These are phyloP conservation scores for Apocrypta bakeri DNA, from an alignment of 1,140 invertebrate genomes.

Conservation along the genomic window DNA sequence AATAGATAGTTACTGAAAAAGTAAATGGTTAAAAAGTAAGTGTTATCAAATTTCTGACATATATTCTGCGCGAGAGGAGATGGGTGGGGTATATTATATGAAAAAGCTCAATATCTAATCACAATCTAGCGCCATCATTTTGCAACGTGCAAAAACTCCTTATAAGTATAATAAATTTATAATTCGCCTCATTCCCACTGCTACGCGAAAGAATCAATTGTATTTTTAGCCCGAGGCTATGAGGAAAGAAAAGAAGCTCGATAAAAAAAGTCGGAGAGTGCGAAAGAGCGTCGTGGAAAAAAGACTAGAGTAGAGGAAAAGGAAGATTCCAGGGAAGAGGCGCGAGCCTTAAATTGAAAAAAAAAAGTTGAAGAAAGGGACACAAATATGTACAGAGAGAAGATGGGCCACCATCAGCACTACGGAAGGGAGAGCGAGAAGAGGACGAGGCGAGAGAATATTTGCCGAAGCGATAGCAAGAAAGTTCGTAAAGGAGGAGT, in stretches of 20 bases:
- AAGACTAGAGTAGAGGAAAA: neutral
- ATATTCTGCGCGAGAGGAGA: no score
- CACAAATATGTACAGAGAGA: slow-evolving; percentile 38
- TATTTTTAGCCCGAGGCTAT: slow-evolving; percentile 26
- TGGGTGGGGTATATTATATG: no score
- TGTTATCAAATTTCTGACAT: no score
- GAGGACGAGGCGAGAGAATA: slow-evolving; percentile 8
- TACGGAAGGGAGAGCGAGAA: neutral
- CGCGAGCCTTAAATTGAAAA: slow-evolving; percentile 37
- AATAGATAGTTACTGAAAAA: no score
- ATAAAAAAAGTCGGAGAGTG: neutral
- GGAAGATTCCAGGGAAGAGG: neutral
- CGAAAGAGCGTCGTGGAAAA: neutral
- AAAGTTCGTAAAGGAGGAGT: slow-evolving; percentile 23
- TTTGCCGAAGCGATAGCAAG: slow-evolving; percentile 44
- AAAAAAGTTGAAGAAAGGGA: slow-evolving; percentile 17
- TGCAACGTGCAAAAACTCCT: slow-evolving; percentile 33
- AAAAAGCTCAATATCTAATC: no score
- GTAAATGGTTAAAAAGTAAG: no score
- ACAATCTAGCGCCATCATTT: slow-evolving; percentile 1
- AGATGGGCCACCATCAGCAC: slow-evolving; percentile 31
- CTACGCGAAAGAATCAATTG: slow-evolving; percentile 34
- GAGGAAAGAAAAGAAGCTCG: slow-evolving; percentile 15
- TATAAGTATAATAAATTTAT: slow-evolving; percentile 43
- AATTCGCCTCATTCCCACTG: slow-evolving; percentile 17